Conservation (phyloP, 2,888 invertebrate genomes). For the Conistra vaccinii region DNA sequence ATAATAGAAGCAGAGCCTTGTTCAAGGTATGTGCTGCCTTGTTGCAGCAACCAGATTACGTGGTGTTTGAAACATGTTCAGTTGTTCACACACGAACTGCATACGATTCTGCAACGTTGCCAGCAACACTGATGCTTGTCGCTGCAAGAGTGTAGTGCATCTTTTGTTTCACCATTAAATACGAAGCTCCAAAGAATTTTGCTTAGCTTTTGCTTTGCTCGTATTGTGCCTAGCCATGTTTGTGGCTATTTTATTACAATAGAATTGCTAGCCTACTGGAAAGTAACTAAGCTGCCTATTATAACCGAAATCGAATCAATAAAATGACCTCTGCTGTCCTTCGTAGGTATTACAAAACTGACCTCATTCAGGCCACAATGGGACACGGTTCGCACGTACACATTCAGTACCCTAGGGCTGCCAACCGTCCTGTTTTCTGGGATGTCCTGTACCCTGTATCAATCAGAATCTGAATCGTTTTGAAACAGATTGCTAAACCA, state of each 20-base stretch:
- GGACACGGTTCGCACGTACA: neutral
- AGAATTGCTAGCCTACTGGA: too few relatives aligned
- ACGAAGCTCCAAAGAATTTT: too few relatives aligned
- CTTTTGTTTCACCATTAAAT: neutral
- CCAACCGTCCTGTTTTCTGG: too few relatives aligned
- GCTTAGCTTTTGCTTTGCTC: too few relatives aligned
- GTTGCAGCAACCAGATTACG: neutral
- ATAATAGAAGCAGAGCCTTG: neutral
- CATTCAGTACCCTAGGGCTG: neutral
- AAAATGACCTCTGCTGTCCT: neutral
- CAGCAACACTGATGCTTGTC: neutral
- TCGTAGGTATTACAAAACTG: neutral
- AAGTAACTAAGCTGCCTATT: neutral
- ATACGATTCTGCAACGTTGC: neutral
- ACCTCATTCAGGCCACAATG: neutral
- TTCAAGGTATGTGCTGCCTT: neutral
- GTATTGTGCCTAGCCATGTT: neutral
- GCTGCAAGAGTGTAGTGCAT: neutral
- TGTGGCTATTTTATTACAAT: neutral
- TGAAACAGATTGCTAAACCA: too few relatives aligned
- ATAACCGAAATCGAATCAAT: neutral
- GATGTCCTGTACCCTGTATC: too few relatives aligned
- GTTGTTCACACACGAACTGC: too few relatives aligned
- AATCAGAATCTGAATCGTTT: too few relatives aligned
- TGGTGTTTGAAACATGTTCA: neutral